Evolutionary conservation across 2,888 invertebrate species (phyloP), one percentile per base, ranked within the genome.

Genomic region (Hypselothyrea guttata): DNA sequence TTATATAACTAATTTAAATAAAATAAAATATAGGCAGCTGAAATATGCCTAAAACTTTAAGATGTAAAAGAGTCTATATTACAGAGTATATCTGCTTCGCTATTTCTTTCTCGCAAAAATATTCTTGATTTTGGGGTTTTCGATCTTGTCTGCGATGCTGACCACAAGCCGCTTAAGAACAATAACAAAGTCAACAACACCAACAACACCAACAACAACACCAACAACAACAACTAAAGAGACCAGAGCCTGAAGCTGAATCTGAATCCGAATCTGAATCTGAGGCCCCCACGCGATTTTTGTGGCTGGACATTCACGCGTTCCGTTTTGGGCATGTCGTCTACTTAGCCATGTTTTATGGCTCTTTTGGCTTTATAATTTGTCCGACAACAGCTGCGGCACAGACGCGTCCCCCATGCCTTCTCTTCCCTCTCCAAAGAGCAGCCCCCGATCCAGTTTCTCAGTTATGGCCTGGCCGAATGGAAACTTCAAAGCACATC

Each of bases 321-420:
- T 22, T 22, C 5, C 22, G 22, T 22, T 22, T 22, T 2, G 22
- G 52, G 42, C 53, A 49, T n/a, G 49, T 46, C 66, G 54, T 72
- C 68, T 69, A 69, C 68, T 69, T 69, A 69, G 70, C 35, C 70
- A 62, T 70, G 74, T 70, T 70, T 70, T 74, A 74, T 74, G 70
- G 68, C 70, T 55, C 57, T 74, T 69, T 74, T 62, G 70, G 70
- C 70, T 69, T 74, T 70, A 70, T 69, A 74, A 70, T 70, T 70
- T 74, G 74, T 73, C 47, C 70, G 47, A 57, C 61, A 70, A 72
- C 68, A 68, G 68, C 68, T 72, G 68, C 54, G 68, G 22, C 68
- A 51, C 49, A 46, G 59, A 28, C 31, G 4, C 33, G 12, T 11
- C 3, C 38, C 28, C 7, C 9, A 9, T 12, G 16, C 4, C 1